A percentile compares a stretch with the other conserved stretches of the same genome.
Evolutionary conservation across 2,113 vertebrate genomes (phyloP).

Genomic region (Caracal caracal): DNA sequence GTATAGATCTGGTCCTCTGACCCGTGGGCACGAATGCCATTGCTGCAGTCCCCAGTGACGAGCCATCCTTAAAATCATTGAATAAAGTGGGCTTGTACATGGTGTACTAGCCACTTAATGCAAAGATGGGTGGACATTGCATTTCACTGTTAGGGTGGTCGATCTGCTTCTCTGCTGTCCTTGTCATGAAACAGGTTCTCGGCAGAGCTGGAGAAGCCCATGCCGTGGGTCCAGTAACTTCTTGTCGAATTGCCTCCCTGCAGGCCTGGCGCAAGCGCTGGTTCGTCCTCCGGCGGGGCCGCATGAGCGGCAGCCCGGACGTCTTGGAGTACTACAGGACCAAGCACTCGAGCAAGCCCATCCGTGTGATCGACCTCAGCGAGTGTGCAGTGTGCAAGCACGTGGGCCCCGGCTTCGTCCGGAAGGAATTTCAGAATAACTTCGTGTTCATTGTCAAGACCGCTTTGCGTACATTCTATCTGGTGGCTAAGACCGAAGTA

Average conservation of each 20-base stretch:
- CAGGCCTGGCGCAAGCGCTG: constrained; percentile 98
- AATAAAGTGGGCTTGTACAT: background rate
- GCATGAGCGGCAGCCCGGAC: constrained; percentile 96
- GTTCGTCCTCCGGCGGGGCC: constrained; percentile 96
- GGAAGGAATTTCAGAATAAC: constrained; percentile 93
- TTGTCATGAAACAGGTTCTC: background rate
- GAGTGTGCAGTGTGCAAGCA: constrained; percentile 95
- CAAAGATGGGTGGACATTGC: background rate
- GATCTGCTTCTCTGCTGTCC: background rate
- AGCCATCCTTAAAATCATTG: background rate
- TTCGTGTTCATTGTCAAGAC: constrained; percentile 97
- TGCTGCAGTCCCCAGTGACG: background rate
- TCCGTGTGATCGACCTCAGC: constrained; percentile 95
- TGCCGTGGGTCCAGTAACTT: background rate
- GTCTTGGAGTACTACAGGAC: constrained; percentile 97
- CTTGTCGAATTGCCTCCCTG: background rate
- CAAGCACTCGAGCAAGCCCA: constrained; percentile 93
- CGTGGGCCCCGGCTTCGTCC: constrained; percentile 89
- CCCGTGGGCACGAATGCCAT: background rate
- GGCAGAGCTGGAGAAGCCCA: background rate
- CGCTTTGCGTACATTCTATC: constrained; percentile 93
- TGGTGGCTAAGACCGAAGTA: constrained; percentile 97
- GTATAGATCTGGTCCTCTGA: background rate
- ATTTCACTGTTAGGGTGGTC: background rate
- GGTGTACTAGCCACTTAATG: background rate